Evolutionary conservation across 2,113 vertebrate genomes (phyloP).

Genomic region (Nansenia antarctica): DNA sequence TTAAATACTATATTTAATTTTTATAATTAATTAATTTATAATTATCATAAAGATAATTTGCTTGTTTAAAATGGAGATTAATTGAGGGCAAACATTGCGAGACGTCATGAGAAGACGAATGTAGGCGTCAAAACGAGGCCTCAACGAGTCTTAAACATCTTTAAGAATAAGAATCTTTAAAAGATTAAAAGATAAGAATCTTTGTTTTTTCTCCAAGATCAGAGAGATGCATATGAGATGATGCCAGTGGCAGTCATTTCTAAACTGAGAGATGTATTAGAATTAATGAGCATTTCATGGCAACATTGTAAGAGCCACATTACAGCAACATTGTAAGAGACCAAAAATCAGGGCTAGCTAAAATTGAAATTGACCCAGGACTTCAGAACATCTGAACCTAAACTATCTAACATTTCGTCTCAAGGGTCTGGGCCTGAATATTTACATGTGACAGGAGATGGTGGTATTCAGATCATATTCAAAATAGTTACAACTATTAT

Average conservation of each 20-base stretch:
- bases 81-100: neutral
- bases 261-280: constrained; percentile 38
- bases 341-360: neutral
- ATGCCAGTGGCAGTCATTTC: constrained; percentile 37
- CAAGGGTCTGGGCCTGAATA: neutral
- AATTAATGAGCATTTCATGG: constrained; percentile 46
- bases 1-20: no score
- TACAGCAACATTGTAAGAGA: neutral
- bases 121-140: no score
- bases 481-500: constrained; percentile 38
- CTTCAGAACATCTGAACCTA: neutral
- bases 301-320: neutral
- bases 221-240: constrained; percentile 39
- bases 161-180: no score
- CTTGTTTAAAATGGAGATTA: constrained; percentile 1
- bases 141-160: constrained; percentile 23
- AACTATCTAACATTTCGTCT: neutral
- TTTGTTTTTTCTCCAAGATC: constrained; percentile 33
- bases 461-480: constrained; percentile 3
- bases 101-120: constrained; percentile 15
- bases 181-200: no score
- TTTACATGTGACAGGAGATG: neutral
- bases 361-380: neutral
- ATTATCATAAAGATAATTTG: neutral
- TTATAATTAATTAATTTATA: no score